Percentiles rank a stretch among this genome's conserved stretches.
phyloP scores from a whole-genome alignment of 1,140 invertebrate species.

The Solen grandis region DNA sequence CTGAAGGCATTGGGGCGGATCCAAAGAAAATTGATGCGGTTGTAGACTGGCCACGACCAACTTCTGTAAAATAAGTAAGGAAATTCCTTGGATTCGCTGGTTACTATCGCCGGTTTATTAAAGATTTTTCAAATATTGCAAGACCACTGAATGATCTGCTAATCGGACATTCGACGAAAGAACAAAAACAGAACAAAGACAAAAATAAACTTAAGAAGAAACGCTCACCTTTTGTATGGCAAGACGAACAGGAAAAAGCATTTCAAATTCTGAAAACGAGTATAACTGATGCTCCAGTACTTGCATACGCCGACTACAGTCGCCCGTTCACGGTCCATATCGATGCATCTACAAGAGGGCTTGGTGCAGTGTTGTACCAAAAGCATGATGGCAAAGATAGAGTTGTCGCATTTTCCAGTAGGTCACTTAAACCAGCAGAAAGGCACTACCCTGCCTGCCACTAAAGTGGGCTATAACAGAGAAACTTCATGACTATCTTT shows the following conservation, averaged over 20 bases:
- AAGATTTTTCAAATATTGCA: constrained; percentile 54
- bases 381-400: too few relatives aligned
- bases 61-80: constrained; percentile 58
- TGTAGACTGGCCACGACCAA: constrained; percentile 63
- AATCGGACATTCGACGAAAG: constrained; percentile 20
- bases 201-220: too few relatives aligned
- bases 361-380: too few relatives aligned
- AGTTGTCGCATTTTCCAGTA: too few relatives aligned
- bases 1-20: constrained; percentile 56
- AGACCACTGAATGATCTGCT: constrained; percentile 31
- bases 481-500: constrained; percentile 31
- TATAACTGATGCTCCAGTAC: too few relatives aligned
- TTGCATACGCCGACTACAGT: too few relatives aligned
- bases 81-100: constrained; percentile 67
- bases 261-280: too few relatives aligned
- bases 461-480: constrained; percentile 44
- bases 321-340: too few relatives aligned
- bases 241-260: neutral
- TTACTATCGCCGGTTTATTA: constrained; percentile 66
- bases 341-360: too few relatives aligned
- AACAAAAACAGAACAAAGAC: neutral
- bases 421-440: too few relatives aligned
- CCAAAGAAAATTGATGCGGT: constrained; percentile 66
- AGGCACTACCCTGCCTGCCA: too few relatives aligned
- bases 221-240: too few relatives aligned